Percentiles rank a stretch among this genome's conserved stretches.
Conservation (phyloP, 2,113 vertebrate genomes). For the Cyprinodon tularosa region DNA sequence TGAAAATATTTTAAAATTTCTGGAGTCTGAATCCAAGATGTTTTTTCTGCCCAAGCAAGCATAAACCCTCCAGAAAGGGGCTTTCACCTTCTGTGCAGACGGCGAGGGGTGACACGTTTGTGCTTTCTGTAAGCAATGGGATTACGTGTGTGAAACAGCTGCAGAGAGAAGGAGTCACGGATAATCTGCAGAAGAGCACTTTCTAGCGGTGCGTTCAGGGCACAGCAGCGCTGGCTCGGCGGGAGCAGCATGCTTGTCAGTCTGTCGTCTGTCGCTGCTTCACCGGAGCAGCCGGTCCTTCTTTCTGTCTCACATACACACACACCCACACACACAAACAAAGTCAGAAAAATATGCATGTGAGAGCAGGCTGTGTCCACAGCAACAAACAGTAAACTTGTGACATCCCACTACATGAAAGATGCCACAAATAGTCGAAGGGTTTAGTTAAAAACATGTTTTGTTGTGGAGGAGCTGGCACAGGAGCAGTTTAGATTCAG, state of each 20-base stretch:
- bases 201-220: constrained; percentile 85
- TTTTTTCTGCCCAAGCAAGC: neutral
- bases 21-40: neutral
- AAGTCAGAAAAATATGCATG: constrained; percentile 23
- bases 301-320: constrained; percentile 17
- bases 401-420: constrained; percentile 64
- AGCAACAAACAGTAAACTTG: constrained; percentile 56
- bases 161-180: constrained; percentile 27
- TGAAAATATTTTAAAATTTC: neutral
- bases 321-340: constrained; percentile 8
- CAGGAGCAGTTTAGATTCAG: constrained; percentile 21
- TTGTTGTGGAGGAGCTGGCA: constrained; percentile 51
- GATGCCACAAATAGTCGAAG: constrained; percentile 57
- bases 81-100: neutral
- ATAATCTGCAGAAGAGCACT: constrained; percentile 93
- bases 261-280: constrained; percentile 68
- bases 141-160: constrained; percentile 20
- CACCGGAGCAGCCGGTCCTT: constrained; percentile 57
- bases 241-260: constrained; percentile 63
- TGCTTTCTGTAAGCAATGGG: constrained; percentile 21
- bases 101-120: constrained; percentile 7
- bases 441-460: constrained; percentile 63
- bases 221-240: constrained; percentile 75
- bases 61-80: neutral
- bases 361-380: constrained; percentile 57